phyloP scores from a whole-genome alignment of 2,797 vertebrate species.

The Cryptoprocta ferox region DNA sequence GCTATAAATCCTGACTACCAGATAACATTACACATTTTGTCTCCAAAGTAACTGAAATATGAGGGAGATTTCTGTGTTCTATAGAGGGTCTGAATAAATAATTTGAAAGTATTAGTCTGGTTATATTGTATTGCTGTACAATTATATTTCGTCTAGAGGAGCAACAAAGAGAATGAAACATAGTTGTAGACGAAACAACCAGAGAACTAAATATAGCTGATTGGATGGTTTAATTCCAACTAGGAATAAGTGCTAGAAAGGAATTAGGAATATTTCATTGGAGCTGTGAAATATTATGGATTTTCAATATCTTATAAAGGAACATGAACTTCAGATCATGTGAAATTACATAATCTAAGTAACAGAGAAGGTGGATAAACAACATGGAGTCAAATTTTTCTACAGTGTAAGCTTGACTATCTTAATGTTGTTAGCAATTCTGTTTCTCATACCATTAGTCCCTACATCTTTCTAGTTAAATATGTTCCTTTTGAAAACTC shows the following conservation, averaged over 20 bases:
- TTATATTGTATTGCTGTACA: not conserved
- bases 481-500: not conserved
- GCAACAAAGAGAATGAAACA: no score
- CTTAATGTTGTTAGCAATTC: not conserved
- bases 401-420: not conserved
- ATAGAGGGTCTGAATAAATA: not conserved
- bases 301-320: not conserved
- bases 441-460: not conserved
- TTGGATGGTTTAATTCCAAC: not conserved
- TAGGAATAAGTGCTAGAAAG: not conserved
- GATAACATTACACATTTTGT: not conserved
- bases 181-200: not conserved
- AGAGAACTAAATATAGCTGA: not conserved
- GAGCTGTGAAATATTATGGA: not conserved
- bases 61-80: not conserved
- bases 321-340: not conserved
- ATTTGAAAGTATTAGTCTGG: not conserved
- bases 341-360: not conserved
- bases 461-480: not conserved
- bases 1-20: not conserved
- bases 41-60: not conserved
- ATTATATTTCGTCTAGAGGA: no score
- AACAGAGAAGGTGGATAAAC: not conserved
- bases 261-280: not conserved
- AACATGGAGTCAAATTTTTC: not conserved